phyloP scores from a whole-genome alignment of 2,113 vertebrate genomes.

The Equus przewalskii region DNA sequence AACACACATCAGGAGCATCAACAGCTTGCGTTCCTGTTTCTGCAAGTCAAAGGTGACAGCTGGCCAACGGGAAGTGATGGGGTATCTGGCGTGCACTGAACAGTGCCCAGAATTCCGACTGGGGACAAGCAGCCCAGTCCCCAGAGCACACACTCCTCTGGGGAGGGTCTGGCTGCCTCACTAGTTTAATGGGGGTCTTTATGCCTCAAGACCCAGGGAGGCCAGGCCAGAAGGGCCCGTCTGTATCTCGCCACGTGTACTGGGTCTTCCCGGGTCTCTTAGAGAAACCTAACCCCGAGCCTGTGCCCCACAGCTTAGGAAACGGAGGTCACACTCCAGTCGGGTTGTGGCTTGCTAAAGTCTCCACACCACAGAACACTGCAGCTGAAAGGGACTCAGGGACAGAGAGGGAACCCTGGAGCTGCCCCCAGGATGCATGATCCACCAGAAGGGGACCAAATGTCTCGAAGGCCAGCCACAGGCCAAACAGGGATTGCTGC shows the following conservation, averaged over 20 bases:
- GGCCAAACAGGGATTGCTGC: accelerated
- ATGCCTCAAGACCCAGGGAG: not conserved
- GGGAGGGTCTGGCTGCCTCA: no score
- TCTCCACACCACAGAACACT: accelerated
- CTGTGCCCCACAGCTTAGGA: no score
- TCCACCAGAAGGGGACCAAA: accelerated
- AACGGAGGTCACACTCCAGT: accelerated
- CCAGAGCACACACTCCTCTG: accelerated
- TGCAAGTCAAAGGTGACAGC: not conserved
- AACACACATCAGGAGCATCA: no score
- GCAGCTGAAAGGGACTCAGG: no score
- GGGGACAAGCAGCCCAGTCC: not conserved
- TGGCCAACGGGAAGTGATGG: accelerated
- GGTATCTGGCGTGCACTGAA: accelerated
- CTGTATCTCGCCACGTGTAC: not conserved
- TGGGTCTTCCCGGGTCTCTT: not conserved
- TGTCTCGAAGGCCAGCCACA: accelerated
- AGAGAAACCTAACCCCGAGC: not conserved
- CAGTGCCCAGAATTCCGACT: not conserved
- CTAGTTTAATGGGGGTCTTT: not conserved
- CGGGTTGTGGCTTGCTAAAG: no score
- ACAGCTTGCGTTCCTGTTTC: not conserved
- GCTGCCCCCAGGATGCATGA: not conserved
- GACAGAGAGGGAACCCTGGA: accelerated
- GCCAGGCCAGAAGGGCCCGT: not conserved